phyloP scores from a whole-genome alignment of 2,888 invertebrate genomes.

The Euzophera pinguis region DNA sequence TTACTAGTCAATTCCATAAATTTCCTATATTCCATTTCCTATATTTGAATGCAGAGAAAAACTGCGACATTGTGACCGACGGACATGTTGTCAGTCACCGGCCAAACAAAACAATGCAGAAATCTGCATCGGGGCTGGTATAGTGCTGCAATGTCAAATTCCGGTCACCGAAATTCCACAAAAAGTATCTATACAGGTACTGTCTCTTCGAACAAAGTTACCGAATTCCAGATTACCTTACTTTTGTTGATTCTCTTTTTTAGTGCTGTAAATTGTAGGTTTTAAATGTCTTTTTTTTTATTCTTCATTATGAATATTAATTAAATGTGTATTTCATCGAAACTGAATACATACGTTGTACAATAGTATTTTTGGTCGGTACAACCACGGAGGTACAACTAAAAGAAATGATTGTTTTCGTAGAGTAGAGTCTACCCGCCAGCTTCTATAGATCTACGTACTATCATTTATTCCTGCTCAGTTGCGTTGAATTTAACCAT shows the following conservation, averaged over 20 bases:
- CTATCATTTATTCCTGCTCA: no score
- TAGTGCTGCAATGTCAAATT: not conserved
- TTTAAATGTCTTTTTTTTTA: not conserved
- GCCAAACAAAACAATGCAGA: constrained; percentile 7
- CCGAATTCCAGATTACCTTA: not conserved
- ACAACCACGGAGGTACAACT: no score
- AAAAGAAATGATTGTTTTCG: no score
- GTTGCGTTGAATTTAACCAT: no score
- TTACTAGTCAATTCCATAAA: not conserved
- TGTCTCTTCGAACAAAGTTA: not conserved
- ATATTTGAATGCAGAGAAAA: not conserved
- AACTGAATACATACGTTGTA: no score
- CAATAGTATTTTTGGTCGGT: no score
- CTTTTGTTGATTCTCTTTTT: not conserved
- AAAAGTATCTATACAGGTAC: not conserved
- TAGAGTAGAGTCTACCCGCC: no score
- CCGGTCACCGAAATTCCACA: not conserved
- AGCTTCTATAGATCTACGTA: no score
- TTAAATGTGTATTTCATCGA: no score
- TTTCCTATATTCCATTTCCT: not conserved
- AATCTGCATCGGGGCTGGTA: not conserved
- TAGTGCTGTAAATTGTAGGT: not conserved
- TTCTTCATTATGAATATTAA: no score
- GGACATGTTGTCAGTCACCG: constrained; percentile 11
- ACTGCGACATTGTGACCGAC: not conserved